Percentiles rank a stretch among this genome's conserved stretches.
These are phyloP conservation scores for Casuarius casuarius DNA, from an alignment of 2,113 vertebrate genomes.

Conservation along the genomic window DNA sequence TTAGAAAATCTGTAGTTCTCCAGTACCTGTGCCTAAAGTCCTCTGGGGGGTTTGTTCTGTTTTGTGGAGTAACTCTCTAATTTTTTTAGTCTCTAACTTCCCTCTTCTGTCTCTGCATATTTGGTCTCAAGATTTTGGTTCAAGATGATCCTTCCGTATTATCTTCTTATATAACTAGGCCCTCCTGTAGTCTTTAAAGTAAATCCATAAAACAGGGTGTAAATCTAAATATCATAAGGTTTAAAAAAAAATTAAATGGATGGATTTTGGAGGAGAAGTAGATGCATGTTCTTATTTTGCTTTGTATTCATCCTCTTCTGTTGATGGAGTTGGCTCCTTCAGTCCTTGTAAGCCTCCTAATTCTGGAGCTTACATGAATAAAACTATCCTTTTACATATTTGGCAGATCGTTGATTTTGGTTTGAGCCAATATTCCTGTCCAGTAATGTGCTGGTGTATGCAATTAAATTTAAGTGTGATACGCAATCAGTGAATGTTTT, in stretches of 20 bases:
- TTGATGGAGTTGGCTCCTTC: not conserved
- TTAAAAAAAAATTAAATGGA: not conserved
- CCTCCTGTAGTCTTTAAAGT: not conserved
- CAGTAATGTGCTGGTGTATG: not conserved
- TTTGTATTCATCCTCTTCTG: rapidly evolving
- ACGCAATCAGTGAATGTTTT: not conserved
- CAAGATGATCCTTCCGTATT: not conserved
- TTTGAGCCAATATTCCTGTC: not conserved
- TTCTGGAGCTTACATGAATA: not conserved
- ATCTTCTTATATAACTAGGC: not conserved
- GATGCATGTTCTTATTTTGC: not conserved
- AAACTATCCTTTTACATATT: rapidly evolving
- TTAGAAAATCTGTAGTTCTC: not conserved
- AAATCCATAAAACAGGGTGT: not conserved
- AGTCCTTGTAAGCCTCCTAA: not conserved
- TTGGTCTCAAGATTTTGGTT: not conserved
- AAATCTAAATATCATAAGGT: not conserved
- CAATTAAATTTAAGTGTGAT: not conserved
- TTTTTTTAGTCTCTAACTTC: not conserved
- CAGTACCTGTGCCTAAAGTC: not conserved
- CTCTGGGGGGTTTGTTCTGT: not conserved
- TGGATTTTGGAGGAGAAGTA: not conserved
- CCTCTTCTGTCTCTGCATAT: not conserved
- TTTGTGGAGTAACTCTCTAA: not conserved
- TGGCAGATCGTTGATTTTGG: not conserved